These are phyloP conservation scores for Eurypyga helias DNA, from an alignment of 2,113 vertebrate genomes.

Conservation along the genomic window DNA sequence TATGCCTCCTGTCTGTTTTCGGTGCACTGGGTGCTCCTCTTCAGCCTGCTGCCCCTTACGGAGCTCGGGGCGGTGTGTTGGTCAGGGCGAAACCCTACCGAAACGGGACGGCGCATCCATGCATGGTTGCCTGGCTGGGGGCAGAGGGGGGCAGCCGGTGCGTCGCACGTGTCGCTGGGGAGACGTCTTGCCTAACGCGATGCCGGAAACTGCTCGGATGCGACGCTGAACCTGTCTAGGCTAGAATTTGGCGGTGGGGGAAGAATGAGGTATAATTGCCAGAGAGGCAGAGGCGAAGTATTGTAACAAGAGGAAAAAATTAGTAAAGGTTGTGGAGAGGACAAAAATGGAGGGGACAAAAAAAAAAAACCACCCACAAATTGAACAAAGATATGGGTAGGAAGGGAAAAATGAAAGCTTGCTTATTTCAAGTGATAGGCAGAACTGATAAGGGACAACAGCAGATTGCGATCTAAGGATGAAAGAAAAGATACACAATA, in stretches of 20 bases:
- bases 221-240: not conserved
- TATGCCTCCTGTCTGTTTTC: rapidly evolving
- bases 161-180: not conserved
- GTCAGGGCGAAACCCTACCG: not conserved
- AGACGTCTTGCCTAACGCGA: rapidly evolving
- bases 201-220: not conserved
- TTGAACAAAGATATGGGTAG: not conserved
- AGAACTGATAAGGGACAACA: not conserved
- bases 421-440: not conserved
- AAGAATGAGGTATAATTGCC: rapidly evolving
- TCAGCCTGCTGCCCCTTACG: not conserved
- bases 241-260: not conserved
- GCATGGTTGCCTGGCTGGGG: not conserved
- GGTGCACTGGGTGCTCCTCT: not conserved
- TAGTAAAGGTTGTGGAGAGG: not conserved
- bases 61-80: not conserved
- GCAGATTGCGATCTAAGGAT: not conserved
- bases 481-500: not conserved
- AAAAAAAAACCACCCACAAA: not conserved
- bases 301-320: not conserved
- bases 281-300: not conserved
- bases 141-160: not conserved
- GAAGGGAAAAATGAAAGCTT: not conserved
- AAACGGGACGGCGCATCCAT: not conserved
- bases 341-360: too few relatives aligned